phyloP scores from a whole-genome alignment of 1,140 invertebrate genomes.

The Potamilus streckersoni region DNA sequence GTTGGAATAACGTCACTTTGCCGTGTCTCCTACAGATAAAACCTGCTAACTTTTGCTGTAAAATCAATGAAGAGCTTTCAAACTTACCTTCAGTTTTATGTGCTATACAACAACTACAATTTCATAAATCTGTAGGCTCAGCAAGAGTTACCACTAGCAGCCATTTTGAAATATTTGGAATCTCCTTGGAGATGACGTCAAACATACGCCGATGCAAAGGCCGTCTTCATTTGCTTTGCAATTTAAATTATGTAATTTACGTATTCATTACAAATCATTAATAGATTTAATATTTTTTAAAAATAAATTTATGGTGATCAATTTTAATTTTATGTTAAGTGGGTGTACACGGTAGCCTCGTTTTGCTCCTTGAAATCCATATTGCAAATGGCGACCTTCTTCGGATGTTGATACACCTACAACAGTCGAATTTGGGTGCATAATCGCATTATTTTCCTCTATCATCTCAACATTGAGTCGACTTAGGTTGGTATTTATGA shows the following conservation, averaged over 20 bases:
- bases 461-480: too few species aligned
- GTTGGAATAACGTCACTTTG: too few species aligned
- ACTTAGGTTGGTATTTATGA: background rate
- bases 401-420: constrained; percentile 53
- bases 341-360: constrained; percentile 35
- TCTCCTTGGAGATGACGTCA: constrained; percentile 37
- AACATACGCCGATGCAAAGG: constrained; percentile 6
- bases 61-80: too few species aligned
- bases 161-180: constrained; percentile 39
- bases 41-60: too few species aligned
- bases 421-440: background rate
- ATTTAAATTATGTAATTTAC: background rate
- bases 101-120: too few species aligned
- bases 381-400: constrained; percentile 61
- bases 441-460: too few species aligned
- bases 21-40: too few species aligned
- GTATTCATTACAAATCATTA: background rate
- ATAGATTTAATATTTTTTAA: background rate
- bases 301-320: background rate
- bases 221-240: constrained; percentile 1
- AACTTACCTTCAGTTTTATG: too few species aligned
- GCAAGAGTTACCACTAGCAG: background rate
- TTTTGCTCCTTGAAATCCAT: constrained; percentile 23
- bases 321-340: constrained; percentile 9
- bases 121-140: too few species aligned